Evolutionary conservation across 2,888 invertebrate genomes (phyloP), one percentile per base, ranked within the genome.

Genomic region (Cremastinae sp.): DNA sequence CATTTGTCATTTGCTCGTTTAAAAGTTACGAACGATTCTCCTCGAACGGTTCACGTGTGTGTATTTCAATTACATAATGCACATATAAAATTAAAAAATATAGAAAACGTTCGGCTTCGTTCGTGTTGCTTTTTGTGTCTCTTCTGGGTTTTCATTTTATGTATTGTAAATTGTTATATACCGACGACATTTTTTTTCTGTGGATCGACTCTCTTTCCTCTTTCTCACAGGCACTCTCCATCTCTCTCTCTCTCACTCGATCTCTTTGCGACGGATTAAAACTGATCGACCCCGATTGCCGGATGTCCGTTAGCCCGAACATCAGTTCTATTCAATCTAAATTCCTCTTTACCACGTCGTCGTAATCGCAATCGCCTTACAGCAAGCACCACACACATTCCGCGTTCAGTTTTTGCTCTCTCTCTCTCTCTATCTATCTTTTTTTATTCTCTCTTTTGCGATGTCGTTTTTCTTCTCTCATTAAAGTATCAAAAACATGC

Each of bases 1-100:
- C 81, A 81, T 28, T 81, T 76, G 79, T 82, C 78, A 82, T 72
- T 58, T 56, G 49, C 68, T 82, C 69, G 71, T 75, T 81, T 28
- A 3, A 78, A 78, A 80, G 79, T 78, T 81, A 83, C 81, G 82
- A 70, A 85, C 81, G 85, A 85, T 83, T 84, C 84, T 84, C 80
- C 77, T 86, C 53, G 8, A 43, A 39, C 69, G 70, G 59, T 37
- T 45, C 14, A 64, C 64, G 59, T 83, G 80, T 76, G 59, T 83
- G 80, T 76, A 85, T 2, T 28, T 86, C 85, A 85, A 86, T 84
- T 85, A 73, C 73, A 85, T 84, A 85, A 84, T 86, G 86, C 84
- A 86, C 82, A 85, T 88, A 89, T 84, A 87, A 89, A 88, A 88
- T 87, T 88, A 88, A 87, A 86, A 88, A 87, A 86, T 84, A 84